phyloP scores from a whole-genome alignment of 92 coral and sea anemone species.

The Chrysogorgia sp. region DNA sequence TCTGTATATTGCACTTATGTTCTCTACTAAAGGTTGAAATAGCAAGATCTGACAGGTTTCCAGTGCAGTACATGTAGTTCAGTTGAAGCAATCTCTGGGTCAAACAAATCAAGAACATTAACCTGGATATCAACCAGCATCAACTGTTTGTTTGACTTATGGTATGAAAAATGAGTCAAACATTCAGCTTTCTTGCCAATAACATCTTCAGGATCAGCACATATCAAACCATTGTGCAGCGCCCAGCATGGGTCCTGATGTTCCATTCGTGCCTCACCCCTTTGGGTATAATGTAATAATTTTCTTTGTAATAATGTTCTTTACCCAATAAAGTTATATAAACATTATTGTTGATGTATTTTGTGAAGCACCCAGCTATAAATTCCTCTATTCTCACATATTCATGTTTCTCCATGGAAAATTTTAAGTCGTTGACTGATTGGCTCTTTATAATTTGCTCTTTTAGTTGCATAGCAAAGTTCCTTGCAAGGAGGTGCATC shows the following conservation, averaged over 20 bases:
- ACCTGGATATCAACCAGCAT: no score
- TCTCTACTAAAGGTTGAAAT: background rate
- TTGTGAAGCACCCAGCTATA: constrained; percentile 47
- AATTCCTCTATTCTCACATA: constrained; percentile 56
- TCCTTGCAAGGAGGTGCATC: constrained; percentile 65
- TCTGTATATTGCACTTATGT: background rate
- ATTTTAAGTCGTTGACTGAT: constrained; percentile 33
- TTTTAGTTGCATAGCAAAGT: constrained; percentile 57
- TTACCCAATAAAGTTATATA: background rate
- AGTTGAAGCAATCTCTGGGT: constrained; percentile 4
- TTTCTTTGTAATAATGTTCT: no score
- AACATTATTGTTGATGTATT: constrained; percentile 55
- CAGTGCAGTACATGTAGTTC: constrained; percentile 13
- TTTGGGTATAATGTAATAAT: no score
- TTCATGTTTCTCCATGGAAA: constrained; percentile 56
- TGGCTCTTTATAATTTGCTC: constrained; percentile 36
- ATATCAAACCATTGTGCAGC: background rate
- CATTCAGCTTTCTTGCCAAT: no score
- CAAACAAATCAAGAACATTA: background rate
- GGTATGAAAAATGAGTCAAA: no score
- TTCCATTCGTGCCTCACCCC: no score
- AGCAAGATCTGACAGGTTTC: background rate
- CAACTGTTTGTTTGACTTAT: no score
- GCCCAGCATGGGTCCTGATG: no score
- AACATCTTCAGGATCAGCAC: background rate